Percentiles rank a stretch among this genome's conserved stretches.
These are phyloP conservation scores for Magallana ariakensis DNA, from an alignment of 1,140 invertebrate genomes.

Conservation along the genomic window DNA sequence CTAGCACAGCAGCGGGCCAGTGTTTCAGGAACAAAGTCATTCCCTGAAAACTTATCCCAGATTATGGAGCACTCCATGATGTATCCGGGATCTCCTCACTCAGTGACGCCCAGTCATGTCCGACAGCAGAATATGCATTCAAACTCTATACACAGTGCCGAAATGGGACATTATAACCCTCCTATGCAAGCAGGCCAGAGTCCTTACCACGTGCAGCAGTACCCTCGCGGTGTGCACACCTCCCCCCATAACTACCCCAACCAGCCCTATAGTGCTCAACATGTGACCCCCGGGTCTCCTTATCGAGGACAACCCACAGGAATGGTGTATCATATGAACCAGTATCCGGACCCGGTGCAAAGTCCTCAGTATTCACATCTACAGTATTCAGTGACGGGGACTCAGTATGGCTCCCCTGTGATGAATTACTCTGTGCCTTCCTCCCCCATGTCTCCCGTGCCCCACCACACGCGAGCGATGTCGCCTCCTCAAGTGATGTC, in stretches of 20 bases:
- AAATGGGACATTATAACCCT: slow-evolving; percentile 6
- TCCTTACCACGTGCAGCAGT: background rate
- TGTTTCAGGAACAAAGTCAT: slow-evolving; percentile 1
- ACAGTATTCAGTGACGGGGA: slow-evolving; percentile 18
- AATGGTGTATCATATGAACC: background rate
- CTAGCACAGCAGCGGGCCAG: background rate
- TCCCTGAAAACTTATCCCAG: slow-evolving; percentile 22
- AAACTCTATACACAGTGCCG: background rate
- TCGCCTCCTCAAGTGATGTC: slow-evolving; percentile 44
- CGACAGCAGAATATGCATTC: slow-evolving; percentile 12
- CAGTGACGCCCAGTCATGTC: background rate
- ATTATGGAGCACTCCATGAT: slow-evolving; percentile 12
- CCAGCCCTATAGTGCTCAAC: background rate
- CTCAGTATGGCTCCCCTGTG: background rate
- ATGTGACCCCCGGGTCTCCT: background rate
- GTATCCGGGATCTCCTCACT: slow-evolving; percentile 9
- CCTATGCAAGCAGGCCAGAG: background rate
- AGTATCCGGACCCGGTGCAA: slow-evolving; percentile 14
- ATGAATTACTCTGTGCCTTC: slow-evolving; percentile 34
- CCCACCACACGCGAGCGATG: slow-evolving; percentile 43
- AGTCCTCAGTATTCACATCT: background rate
- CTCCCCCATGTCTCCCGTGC: background rate
- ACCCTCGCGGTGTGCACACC: background rate
- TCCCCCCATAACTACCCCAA: background rate
- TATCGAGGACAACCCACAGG: background rate